Base-by-base conservation (phyloP, 2,113 vertebrate genomes). In the Accipiter virgatus region DNA sequence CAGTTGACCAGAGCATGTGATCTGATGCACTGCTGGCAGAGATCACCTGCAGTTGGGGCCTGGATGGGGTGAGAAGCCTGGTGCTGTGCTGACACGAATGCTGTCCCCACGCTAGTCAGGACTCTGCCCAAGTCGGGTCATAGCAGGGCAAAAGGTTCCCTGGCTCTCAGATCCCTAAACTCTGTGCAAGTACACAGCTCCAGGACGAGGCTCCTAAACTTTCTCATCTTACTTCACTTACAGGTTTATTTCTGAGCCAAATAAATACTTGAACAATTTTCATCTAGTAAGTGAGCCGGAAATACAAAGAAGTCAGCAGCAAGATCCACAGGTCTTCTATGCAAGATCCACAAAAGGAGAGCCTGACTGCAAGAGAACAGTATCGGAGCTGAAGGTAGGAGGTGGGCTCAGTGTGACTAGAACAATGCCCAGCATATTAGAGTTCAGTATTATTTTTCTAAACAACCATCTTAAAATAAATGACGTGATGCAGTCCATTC, bases 61-160 rank as follows among this genome's bases (percentile, higher is more conserved):
- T n/a, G 32, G 38, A 47, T 16, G 16, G 66, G 55, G n/a, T 25
- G 34, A 82, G 66, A 73, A 80, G 53, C 36, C 40, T 61, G 25
- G 34, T 55, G 65, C 20, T 68, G 56, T 56, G 43, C 74, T 91
- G 59, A 11, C 42, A 29, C 29, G 13, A 17, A 16, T 9, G 15
- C 48, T 92, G 75, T 56, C 74, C 18, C 45, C 1, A 2, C 58
- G 11, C 6, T 6, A 31, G 27, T 43, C 50, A 40, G 80, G 72
- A 74, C 47, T 71, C 43, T 21, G 78, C 65, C 15, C 0, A 0
- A 3, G 31, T 14, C 16, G 5, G 9, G 73, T 5, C 16, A 14
- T 5, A 16, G 2, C 38, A 52, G 27, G 18, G 13, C 55, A 50
- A 11, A 70, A 86, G 9, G 16, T 32, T 75, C 59, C 66, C 36